These are phyloP conservation scores for Spialia ferax DNA, from an alignment of 2,888 invertebrate species.

Conservation along the genomic window DNA sequence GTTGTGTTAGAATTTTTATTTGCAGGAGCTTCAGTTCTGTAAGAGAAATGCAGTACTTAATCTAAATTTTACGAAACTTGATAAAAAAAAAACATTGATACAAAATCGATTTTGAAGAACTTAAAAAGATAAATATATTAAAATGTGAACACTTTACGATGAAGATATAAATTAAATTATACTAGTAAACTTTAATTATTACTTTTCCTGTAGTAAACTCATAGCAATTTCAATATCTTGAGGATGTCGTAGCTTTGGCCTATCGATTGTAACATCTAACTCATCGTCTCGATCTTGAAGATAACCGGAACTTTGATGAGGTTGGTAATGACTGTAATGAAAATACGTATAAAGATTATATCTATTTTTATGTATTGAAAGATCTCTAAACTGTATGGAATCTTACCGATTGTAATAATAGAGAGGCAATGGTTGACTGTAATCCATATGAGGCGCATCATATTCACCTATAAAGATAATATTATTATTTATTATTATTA, in stretches of 20 bases:
- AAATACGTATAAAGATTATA: not conserved
- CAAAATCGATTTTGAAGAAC: too few relatives aligned
- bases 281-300: slow-evolving; percentile 57
- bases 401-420: slow-evolving; percentile 40
- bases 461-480: slow-evolving; percentile 53
- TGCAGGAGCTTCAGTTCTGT: slow-evolving; percentile 51
- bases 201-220: slow-evolving; percentile 38
- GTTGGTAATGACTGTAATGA: slow-evolving; percentile 52
- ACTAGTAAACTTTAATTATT: not conserved
- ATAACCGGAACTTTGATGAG: slow-evolving; percentile 48
- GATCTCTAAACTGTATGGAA: not conserved
- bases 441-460: slow-evolving; percentile 51
- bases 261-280: slow-evolving; percentile 39
- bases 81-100: too few relatives aligned
- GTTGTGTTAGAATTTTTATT: slow-evolving; percentile 52
- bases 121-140: too few relatives aligned
- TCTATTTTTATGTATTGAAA: too few relatives aligned
- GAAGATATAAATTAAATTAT: too few relatives aligned
- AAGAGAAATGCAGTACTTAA: not conserved
- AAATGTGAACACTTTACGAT: too few relatives aligned
- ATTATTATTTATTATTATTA: not conserved
- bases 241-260: slow-evolving; percentile 61
- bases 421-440: slow-evolving; percentile 42
- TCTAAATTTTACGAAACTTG: not conserved
- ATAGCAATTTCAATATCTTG: slow-evolving; percentile 73